Conservation (phyloP, 2,113 vertebrate species). For the Hassar affinis region DNA sequence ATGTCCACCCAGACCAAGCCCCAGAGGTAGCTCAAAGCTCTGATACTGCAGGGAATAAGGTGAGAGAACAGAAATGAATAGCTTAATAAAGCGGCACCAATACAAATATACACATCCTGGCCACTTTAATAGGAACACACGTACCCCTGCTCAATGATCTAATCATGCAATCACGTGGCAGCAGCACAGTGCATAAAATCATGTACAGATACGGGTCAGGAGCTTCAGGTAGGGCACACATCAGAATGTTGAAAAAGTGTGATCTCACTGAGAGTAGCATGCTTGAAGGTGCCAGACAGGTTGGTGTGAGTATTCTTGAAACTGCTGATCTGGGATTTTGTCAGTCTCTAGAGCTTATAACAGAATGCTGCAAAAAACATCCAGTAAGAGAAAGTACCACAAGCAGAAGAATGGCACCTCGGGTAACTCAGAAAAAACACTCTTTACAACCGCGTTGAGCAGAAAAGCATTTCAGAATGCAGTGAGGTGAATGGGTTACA, state of each 20-base stretch:
- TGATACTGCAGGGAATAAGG: conserved; percentile 2
- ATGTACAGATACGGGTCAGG: background rate
- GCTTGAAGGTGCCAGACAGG: background rate
- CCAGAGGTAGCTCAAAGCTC: background rate
- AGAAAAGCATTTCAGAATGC: background rate
- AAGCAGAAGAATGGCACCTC: too few relatives aligned
- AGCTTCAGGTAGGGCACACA: background rate
- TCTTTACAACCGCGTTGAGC: background rate
- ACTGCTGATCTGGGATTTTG: background rate
- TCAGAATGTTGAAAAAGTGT: background rate
- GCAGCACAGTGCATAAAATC: background rate
- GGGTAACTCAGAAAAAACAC: background rate
- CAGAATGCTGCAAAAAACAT: background rate
- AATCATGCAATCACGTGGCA: background rate
- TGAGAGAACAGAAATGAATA: background rate
- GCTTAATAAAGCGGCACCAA: background rate
- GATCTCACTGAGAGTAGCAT: background rate
- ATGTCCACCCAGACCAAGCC: background rate
- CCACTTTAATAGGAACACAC: background rate
- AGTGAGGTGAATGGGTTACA: background rate
- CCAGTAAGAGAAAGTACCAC: background rate
- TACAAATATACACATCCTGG: background rate
- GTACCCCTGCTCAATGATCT: background rate
- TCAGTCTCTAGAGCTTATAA: too few relatives aligned
- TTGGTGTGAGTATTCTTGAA: background rate